These are phyloP conservation scores for Sapajus apella DNA, from an alignment of 2,113 vertebrate genomes.

Conservation along the genomic window DNA sequence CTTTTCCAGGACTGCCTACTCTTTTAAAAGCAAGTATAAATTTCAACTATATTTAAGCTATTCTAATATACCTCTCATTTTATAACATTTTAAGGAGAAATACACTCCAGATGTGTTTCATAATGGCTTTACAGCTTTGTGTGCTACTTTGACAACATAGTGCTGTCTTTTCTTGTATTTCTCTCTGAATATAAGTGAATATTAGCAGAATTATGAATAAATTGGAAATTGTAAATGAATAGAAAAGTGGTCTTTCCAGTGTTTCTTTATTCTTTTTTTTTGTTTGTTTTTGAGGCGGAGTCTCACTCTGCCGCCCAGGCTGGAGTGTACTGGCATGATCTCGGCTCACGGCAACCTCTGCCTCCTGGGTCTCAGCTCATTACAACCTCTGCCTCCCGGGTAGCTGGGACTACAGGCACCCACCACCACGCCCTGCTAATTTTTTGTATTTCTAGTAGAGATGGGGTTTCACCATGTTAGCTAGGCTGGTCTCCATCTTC, in stretches of 20 bases:
- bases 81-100: background rate
- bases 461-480: too few relatives aligned
- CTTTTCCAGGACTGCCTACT: background rate
- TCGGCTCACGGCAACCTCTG: too few relatives aligned
- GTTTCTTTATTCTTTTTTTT: too few relatives aligned
- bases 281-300: too few relatives aligned
- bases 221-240: background rate
- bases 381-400: too few relatives aligned
- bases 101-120: background rate
- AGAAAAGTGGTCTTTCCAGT: background rate
- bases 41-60: background rate
- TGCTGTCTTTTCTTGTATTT: constrained; percentile 19
- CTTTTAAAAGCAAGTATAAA: background rate
- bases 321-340: too few relatives aligned
- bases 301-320: too few relatives aligned
- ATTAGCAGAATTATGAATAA: constrained; percentile 21
- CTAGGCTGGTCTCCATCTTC: too few relatives aligned
- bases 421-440: too few relatives aligned
- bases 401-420: too few relatives aligned
- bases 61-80: background rate
- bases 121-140: background rate
- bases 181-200: background rate
- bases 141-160: background rate
- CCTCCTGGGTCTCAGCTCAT: too few relatives aligned
- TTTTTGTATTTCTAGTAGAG: too few relatives aligned